Evolutionary conservation across 2,113 vertebrate species (phyloP).

Genomic region (Grammomys dolichurus): DNA sequence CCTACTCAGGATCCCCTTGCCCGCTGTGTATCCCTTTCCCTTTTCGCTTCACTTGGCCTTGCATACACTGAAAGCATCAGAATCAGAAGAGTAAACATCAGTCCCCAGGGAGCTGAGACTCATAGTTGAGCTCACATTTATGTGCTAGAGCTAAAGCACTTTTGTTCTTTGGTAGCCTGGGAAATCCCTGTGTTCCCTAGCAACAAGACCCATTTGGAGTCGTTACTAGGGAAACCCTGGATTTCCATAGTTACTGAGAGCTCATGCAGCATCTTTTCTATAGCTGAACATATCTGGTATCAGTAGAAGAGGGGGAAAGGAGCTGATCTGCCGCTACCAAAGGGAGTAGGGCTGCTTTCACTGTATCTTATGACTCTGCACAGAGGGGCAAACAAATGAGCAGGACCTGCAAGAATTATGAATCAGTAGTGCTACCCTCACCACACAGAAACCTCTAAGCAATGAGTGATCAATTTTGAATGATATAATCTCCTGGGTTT

Average conservation of each 20-base stretch:
- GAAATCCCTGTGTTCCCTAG: conserved; percentile 78
- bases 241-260: conserved; percentile 80
- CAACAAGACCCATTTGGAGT: conserved; percentile 71
- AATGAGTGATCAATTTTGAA: not conserved
- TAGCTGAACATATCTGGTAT: conserved; percentile 63
- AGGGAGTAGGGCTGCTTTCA: not conserved
- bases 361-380: conserved; percentile 31
- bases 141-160: conserved; percentile 15
- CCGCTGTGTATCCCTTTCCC: not conserved
- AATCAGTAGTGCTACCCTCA: not conserved
- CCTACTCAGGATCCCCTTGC: not conserved
- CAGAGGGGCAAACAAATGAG: not conserved
- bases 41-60: not conserved
- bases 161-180: conserved; percentile 52
- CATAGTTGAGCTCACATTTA: not conserved
- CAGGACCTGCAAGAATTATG: not conserved
- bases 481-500: not conserved
- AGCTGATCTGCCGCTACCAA: not conserved
- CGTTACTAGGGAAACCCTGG: conserved; percentile 82
- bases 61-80: not conserved
- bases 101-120: not conserved
- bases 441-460: not conserved
- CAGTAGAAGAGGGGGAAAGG: conserved; percentile 60
- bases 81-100: not conserved
- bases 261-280: conserved; percentile 54